Conservation (phyloP, 2,888 invertebrate species). For the Orthonychiurus folsomi region DNA sequence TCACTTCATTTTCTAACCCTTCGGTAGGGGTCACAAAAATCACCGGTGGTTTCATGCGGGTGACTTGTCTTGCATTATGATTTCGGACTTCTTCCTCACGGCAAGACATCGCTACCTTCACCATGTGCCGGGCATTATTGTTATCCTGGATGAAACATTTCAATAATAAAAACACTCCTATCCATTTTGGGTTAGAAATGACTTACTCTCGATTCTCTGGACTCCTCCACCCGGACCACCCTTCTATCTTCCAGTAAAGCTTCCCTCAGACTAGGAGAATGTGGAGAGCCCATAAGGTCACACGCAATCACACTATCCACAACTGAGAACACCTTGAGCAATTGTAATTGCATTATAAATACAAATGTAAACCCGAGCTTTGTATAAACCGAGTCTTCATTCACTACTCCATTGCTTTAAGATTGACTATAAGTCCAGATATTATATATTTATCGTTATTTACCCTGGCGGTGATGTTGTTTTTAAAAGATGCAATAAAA, state of each 20-base stretch:
- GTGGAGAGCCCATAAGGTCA: slow-evolving; percentile 49
- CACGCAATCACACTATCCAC: slow-evolving; percentile 63
- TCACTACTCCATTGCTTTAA: no score
- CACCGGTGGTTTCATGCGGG: neutral
- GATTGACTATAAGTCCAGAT: no score
- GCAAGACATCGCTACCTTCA: neutral
- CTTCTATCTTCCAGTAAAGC: slow-evolving; percentile 54
- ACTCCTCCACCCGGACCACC: slow-evolving; percentile 65
- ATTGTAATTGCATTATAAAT: neutral
- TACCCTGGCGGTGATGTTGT: neutral
- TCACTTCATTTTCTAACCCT: neutral
- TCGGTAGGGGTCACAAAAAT: neutral
- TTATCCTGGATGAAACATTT: slow-evolving; percentile 5
- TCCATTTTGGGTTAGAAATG: neutral
- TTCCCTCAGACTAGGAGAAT: slow-evolving; percentile 2
- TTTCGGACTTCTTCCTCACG: neutral
- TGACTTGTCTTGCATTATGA: neutral
- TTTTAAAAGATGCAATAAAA: neutral
- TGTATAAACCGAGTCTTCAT: no score
- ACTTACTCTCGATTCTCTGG: slow-evolving; percentile 61
- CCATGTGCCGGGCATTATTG: neutral
- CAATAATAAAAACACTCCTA: neutral
- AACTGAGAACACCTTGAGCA: slow-evolving; percentile 60
- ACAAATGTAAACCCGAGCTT: neutral
- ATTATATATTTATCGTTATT: no score